Evolutionary conservation across 2,888 invertebrate genomes (phyloP).

Genomic region (Atrina japonica): DNA sequence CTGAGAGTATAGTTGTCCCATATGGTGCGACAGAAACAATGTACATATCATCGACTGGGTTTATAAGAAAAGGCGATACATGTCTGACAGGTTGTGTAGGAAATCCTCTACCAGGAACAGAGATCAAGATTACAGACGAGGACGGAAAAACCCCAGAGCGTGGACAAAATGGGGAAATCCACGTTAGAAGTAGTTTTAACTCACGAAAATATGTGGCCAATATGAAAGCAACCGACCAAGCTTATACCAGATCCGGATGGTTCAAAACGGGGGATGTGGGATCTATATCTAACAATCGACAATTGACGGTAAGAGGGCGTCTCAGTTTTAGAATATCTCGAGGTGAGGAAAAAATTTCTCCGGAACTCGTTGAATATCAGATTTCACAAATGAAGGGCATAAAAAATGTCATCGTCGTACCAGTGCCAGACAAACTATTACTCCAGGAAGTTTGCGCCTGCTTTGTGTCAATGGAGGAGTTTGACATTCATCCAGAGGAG

Average conservation of each 20-base stretch:
- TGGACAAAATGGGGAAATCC: conserved; percentile 7
- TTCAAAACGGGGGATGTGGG: conserved; percentile 29
- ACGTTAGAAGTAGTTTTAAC: conserved; percentile 14
- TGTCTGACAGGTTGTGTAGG: conserved; percentile 25
- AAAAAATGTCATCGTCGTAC: conserved; percentile 4
- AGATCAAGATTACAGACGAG: conserved; percentile 21
- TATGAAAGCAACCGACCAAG: conserved; percentile 5
- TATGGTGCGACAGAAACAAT: conserved; percentile 27
- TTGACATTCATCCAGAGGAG: conserved; percentile 4
- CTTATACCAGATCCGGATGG: conserved; percentile 20
- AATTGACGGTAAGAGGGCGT: conserved; percentile 18
- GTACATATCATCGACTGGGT: background rate
- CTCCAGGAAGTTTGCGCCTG: conserved; percentile 36
- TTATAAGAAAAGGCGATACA: background rate
- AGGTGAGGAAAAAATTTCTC: conserved; percentile 24
- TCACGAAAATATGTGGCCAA: too few relatives aligned
- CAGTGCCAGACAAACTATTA: conserved; percentile 32
- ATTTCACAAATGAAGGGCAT: conserved; percentile 17
- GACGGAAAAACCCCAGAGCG: background rate
- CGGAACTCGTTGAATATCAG: conserved; percentile 21
- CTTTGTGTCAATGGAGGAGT: background rate
- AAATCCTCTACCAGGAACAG: conserved; percentile 16
- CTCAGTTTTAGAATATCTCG: conserved; percentile 28
- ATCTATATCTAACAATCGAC: background rate
- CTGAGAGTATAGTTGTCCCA: conserved; percentile 3